Conservation (phyloP, 2,888 invertebrate species). For the Parnassius orleans region DNA sequence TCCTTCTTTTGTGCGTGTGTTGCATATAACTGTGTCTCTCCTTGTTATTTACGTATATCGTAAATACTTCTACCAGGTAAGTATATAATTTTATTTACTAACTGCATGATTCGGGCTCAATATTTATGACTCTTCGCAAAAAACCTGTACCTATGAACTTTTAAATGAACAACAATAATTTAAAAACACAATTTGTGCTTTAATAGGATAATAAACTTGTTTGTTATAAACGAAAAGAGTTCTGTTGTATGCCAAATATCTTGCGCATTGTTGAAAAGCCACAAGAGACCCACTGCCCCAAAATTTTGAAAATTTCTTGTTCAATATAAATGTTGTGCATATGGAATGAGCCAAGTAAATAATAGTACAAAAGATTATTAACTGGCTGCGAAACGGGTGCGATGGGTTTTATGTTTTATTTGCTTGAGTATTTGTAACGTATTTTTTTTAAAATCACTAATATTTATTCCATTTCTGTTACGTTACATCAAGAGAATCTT, state of each 20-base stretch:
- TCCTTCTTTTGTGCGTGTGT: conserved; percentile 46
- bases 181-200: conserved; percentile 13
- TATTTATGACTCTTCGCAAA: conserved; percentile 2
- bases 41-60: conserved; percentile 7
- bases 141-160: conserved; percentile 10
- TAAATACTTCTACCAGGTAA: conserved; percentile 18
- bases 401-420: conserved; percentile 11
- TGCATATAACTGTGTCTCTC: conserved; percentile 36
- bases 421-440: conserved; percentile 9
- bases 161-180: conserved; percentile 12
- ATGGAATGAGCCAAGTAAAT: conserved; percentile 49
- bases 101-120: not conserved
- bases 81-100: not conserved
- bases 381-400: conserved; percentile 38
- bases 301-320: conserved; percentile 29
- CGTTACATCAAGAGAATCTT: too few species aligned
- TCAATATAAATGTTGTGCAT: conserved; percentile 50
- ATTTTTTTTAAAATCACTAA: conserved; percentile 3
- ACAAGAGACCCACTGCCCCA: conserved; percentile 43
- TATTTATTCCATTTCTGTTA: not conserved
- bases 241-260: conserved; percentile 15
- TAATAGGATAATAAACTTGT: conserved; percentile 15
- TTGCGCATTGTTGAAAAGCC: conserved; percentile 22
- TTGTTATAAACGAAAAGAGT: conserved; percentile 6
- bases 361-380: conserved; percentile 42